Evolutionary conservation across 2,797 vertebrate genomes (phyloP), one percentile per base, ranked within the genome.

Genomic region (Cirrhinus molitorella): DNA sequence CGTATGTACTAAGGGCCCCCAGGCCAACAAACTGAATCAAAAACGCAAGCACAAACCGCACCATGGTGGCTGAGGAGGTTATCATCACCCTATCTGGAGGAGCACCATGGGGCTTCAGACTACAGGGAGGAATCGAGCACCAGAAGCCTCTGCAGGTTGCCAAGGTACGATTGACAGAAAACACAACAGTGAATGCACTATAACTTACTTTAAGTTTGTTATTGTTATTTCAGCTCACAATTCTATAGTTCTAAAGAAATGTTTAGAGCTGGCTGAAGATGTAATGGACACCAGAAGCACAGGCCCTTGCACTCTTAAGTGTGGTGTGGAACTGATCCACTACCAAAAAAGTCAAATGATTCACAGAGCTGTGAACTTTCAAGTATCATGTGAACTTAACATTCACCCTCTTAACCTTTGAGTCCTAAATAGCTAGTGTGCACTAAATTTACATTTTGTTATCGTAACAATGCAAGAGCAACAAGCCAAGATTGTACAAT

Each of bases 41-140:
- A 85, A 89, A 71, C 47, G 43, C 21, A 73, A 77, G 73, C 85
- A 86, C 66, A 88, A 61, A 88, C 80, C 40, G 88, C 85, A 84
- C 51, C 68, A 99, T 99, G 98, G 97, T 98, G 93, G 95, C 95
- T 82, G 96, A 98, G 92, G 96, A 98, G 92, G 95, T 97, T 85
- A 93, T 96, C 87, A 95, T 99, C 88, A 96, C 96, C 78, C 92
- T 99, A 85, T 97, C 97, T 34, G 98, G 98, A 91, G 98, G 97
- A 89, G 96, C 97, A 2, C 98, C 98, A 16, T 99, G 98, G 98
- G 98, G 98, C 80, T 99, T 99, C 93, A 96, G 98, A 89, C 97
- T 99, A 71, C 98, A 99, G 85, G 98, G 98, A 90, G 98, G 98
- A 10, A 92, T 95, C 85, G 97, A 99, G 86, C 97, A 98, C 90